Evolutionary conservation across 2,888 invertebrate species (phyloP), one percentile per base, ranked within the genome.

Genomic region (Pherbina coryleti): DNA sequence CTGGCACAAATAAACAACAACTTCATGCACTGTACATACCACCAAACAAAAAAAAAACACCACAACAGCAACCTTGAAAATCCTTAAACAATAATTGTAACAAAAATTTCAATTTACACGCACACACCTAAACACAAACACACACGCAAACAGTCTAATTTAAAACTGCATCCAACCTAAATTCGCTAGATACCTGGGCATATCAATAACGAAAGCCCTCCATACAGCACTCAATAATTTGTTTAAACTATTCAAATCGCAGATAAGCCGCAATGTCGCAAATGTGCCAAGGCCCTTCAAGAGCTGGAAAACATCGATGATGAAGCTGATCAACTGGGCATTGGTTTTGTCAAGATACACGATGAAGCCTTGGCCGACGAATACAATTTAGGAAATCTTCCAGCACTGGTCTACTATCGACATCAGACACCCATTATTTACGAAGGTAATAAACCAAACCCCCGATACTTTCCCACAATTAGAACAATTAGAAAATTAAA

Each of bases 231-330:
- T 17, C 31, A n/a, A 28, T 28, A 55, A n/a, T 49, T 14, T 9
- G 19, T 22, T 14, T 7, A 49, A 67, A 67, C 37, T 9, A 22
- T 44, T 76, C 22, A 71, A 69, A 67, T 7, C 31, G 55, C 85
- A 97, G 97, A 97, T 91, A 97, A 96, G 89, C 95, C 95, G 76
- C 96, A 96, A 90, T 97, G 97, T 91, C 95, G 96, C 89, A 96
- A 95, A 91, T 97, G 97, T 89, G 93, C 96, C 79, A 97, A 96
- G 90, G 97, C 96, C 76, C 92, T 97, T 81, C 94, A 95, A 90
- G 97, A 97, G 90, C 90, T 97, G 90, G 97, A 97, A 90, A 97
- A 97, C 91, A 97, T 97, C 88, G 97, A 97, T 88, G 97, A 97
- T 86, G 97, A 97, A 90, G 97, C 97, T 51, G 97, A 97, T 90